Base-by-base conservation (phyloP, 2,888 invertebrate species). In the Carabus problematicus region DNA sequence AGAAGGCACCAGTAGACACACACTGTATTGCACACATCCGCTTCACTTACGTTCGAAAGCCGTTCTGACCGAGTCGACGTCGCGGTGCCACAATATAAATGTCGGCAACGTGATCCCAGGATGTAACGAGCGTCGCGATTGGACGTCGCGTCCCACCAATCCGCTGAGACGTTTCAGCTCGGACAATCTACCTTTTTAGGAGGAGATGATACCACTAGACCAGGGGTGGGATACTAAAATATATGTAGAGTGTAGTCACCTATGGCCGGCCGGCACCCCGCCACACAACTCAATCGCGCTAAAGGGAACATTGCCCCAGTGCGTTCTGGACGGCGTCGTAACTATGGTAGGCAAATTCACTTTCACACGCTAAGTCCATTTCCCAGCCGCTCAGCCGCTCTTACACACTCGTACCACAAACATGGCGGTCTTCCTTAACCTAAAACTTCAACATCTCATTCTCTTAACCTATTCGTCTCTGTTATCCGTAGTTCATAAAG, bases 11-110 rank as follows among this genome's bases (percentile, higher is more conserved):
- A 39, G 19, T 18, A 18, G 54, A 69, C 40, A 70, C 58, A 63
- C 45, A 63, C 64, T 41, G 41, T 41, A 29, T 54, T 47, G 63
- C 45, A 69, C 63, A 64, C 63, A 63, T 11, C 71, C 72, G 70
- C 71, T 71, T 70, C 82, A 94, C 94, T 94, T 93, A 94, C 94
- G 93, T 93, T 94, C 91, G 90, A 92, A 92, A 94, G 94, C 94
- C 93, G 94, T 93, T 94, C 94, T 95, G 94, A 91, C 90, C 90
- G 89, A 88, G 87, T 86, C 87, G 87, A 87, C 86, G 87, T 86
- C 84, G 85, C 84, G 82, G 82, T 82, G 84, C 84, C 86, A 85
- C 86, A 87, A 90, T 91, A 90, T 91, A 91, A 91, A 91, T 90
- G 84, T 84, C 83, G 86, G 91, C 88, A 90, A 91, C 87, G 88